These are phyloP conservation scores for Danaus plexippus DNA, from an alignment of 1,140 invertebrate genomes.

Conservation along the genomic window DNA sequence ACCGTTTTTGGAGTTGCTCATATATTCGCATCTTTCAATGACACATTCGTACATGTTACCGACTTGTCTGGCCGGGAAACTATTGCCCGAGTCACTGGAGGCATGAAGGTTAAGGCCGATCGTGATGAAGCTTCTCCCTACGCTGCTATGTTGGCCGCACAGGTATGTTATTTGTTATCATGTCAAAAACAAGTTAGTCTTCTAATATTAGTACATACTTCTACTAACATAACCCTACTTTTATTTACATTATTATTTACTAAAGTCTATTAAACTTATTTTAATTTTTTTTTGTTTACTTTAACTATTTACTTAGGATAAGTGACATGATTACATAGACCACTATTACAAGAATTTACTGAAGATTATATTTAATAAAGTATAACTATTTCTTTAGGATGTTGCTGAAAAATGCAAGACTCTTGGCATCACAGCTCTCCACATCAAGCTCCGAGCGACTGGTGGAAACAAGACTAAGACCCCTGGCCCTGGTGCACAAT, in stretches of 20 bases:
- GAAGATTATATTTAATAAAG: neutral
- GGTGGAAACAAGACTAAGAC: constrained; percentile 99
- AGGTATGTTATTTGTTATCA: constrained; percentile 73
- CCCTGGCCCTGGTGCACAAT: constrained; percentile 98
- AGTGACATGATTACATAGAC: too few species aligned
- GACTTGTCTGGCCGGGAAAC: constrained; percentile 99
- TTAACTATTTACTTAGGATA: too few species aligned
- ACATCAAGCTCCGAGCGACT: constrained; percentile 98
- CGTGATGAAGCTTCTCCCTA: constrained; percentile 99
- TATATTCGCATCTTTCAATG: constrained; percentile 99
- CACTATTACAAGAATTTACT: too few species aligned
- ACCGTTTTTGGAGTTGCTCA: constrained; percentile 99
- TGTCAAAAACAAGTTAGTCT: neutral
- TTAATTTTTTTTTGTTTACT: too few species aligned
- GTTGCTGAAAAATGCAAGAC: constrained; percentile 99
- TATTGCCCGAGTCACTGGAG: constrained; percentile 97
- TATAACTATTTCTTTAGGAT: constrained; percentile 78
- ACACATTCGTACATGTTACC: constrained; percentile 99
- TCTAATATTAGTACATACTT: too few species aligned
- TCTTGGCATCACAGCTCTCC: constrained; percentile 96
- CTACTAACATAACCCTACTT: constrained; percentile 3
- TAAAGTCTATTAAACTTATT: too few species aligned
- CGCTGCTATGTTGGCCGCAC: constrained; percentile 99
- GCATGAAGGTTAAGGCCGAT: constrained; percentile 99
- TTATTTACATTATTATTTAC: constrained; percentile 6